A percentile compares a stretch with the other conserved stretches of the same genome.
Conservation (phyloP, 2,113 vertebrate species). For the rabbit (Oryctolagus cuniculus) region mOryCun1.1 NC_091438.1:49430501-49431000, state of each 20-base stretch:
- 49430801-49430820: background rate
- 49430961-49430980: too few species aligned
- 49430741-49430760: background rate
- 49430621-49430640: background rate
- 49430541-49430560: background rate
- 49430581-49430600: background rate
- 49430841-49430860: background rate
- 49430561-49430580: background rate
- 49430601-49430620: background rate
- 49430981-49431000: too few species aligned
- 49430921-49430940: too few species aligned
- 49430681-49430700: background rate
- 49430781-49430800: background rate
- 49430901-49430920: background rate
- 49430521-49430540: background rate
- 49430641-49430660: background rate
- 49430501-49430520: background rate
- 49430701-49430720: background rate
- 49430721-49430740: too few species aligned
- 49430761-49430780: background rate
- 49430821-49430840: background rate
- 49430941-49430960: too few species aligned
- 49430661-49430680: background rate
- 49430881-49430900: background rate
- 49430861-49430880: constrained; percentile 1